phyloP scores from a whole-genome alignment of 1,140 invertebrate species.

The Drosophila novamexicana region DNA sequence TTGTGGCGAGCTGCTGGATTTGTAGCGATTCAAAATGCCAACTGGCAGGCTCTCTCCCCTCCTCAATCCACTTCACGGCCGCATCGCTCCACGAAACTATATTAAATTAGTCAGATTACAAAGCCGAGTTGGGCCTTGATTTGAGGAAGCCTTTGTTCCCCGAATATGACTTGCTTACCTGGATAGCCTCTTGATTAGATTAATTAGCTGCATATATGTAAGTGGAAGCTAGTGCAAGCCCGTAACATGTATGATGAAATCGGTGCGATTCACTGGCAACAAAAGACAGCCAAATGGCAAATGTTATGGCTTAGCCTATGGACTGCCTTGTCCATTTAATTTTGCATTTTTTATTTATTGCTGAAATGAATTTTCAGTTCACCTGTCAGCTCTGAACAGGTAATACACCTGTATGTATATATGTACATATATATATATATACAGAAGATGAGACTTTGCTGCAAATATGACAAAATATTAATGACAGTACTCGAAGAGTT shows the following conservation, averaged over 20 bases:
- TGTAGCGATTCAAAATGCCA: background rate
- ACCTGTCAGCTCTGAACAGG: too few species aligned
- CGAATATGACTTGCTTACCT: background rate
- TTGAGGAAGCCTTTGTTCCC: background rate
- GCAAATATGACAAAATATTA: too few species aligned
- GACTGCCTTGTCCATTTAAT: too few species aligned
- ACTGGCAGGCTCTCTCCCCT: background rate
- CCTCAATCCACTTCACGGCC: background rate
- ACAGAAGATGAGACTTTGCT: too few species aligned
- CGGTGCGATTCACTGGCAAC: too few species aligned
- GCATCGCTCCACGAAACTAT: background rate
- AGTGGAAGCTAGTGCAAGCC: background rate
- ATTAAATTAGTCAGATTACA: constrained; percentile 35
- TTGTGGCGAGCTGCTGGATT: constrained; percentile 3
- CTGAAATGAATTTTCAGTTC: too few species aligned
- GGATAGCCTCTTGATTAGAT: constrained; percentile 33
- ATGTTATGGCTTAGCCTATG: background rate
- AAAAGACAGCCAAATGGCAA: background rate
- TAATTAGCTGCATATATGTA: constrained; percentile 2
- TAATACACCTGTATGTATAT: too few species aligned
- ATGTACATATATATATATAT: too few species aligned
- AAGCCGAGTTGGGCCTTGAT: constrained; percentile 7
- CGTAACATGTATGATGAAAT: too few species aligned
- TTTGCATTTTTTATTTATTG: too few species aligned
- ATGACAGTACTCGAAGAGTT: too few species aligned